Evolutionary conservation across 2,888 invertebrate species (phyloP), one percentile per base, ranked within the genome.

Genomic region (Meloe dianella): DNA sequence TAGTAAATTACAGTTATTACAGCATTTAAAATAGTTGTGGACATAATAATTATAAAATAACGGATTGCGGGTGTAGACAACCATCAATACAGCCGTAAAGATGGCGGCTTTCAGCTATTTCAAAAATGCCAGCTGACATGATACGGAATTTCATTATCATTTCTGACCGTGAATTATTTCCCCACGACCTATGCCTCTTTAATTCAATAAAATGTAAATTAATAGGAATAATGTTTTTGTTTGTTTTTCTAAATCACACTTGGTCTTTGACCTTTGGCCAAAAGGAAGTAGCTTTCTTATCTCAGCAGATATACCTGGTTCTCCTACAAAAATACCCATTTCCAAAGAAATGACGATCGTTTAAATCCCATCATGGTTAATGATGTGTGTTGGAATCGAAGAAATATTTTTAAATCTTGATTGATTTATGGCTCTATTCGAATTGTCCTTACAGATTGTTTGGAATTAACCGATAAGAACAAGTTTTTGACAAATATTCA

Each of bases 261-360:
- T 20, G 20, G 47, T 17, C 47, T 47, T 47, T 47, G 47, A 47
- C 47, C 47, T 47, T 47, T 47, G n/a, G n/a, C n/a, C n/a, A n/a
- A n/a, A n/a, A n/a, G n/a, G n/a, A n/a, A n/a, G n/a, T n/a, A n/a
- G n/a, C 1, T 35, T 2, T 35, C 35, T 35, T 35, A 35, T 35
- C 35, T 35, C 10, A 12, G 12, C 12, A 10, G 10, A 35, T 12
- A 1, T 35, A 35, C 12, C 35, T 35, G 35, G 1, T 35, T 10
- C 3, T 35, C 1, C 10, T 12, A 35, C 9, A 35, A 1, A 35
- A 35, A 32, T 9, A 9, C 10, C 7, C 32, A 35, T 35, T 41
- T 47, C 9, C 9, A 20, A 20, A 8, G 20, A 2, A 17, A 20
- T 3, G 2, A 27, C 2, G 27, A 47, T 47, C 47, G 8, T 47